Evolutionary conservation across 2,797 vertebrate genomes (phyloP), one percentile per base, ranked within the genome.

Genomic region (Danio tinwini): DNA sequence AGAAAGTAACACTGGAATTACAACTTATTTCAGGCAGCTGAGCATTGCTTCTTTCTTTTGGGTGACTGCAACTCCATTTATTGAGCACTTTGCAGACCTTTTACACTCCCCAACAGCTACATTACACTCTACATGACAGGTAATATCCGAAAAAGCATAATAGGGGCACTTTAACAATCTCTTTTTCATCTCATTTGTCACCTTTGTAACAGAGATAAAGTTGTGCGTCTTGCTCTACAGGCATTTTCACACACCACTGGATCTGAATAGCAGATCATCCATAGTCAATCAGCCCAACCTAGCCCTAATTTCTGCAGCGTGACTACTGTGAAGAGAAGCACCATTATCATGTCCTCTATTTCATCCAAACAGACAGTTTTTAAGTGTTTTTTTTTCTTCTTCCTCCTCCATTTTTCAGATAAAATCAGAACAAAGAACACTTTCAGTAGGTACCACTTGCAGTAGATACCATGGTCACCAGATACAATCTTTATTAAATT

Each of bases 161-260:
- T 29, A 29, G 29, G 29, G 29, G 29, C 29, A 13, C 50, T 17
- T 56, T 8, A 50, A 53, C 14, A 50, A 29, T 37, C 13, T 44
- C 9, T 3, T 40, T 21, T 64, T 76, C 5, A 56, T 44, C 45
- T 53, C 14, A n/a, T 56, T 52, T 77, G 21, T 17, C 14, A 42
- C 17, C 50, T 62, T 76, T 55, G 52, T 40, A 64, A 58, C 11
- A 55, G 39, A 45, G 5, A 10, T 40, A 69, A 76, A 70, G 58
- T 83, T 78, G 55, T 71, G 21, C 19, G 40, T 53, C 17, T 73
- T 14, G 12, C 44, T 83, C 62, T 71, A 29, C 16, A 63, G 61
- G 85, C 59, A 42, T 37, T 52, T 52, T 52, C 53, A 47, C 29
- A 44, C 47, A 13, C 45, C 19, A 67, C 5, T 76, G 17, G 11